Conservation (phyloP, 2,797 vertebrate species). For the Otolemur crassicaudatus region DNA sequence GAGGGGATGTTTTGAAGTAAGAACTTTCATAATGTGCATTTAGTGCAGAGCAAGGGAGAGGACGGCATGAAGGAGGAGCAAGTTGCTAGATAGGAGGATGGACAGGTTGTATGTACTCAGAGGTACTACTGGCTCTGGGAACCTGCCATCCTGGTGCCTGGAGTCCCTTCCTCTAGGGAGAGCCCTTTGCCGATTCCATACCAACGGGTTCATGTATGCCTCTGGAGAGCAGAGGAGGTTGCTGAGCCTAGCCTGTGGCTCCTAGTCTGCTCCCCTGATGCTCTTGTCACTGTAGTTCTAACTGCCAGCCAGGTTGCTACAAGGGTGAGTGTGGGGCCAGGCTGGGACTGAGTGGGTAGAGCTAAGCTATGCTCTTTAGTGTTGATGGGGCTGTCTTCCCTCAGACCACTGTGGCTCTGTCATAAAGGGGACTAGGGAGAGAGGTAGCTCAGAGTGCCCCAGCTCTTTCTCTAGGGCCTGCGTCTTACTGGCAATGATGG, state of each 20-base stretch:
- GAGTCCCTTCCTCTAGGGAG: constrained; percentile 53
- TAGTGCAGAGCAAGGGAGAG: not conserved
- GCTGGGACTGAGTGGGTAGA: not conserved
- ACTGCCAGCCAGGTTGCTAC: not conserved
- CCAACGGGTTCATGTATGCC: constrained; percentile 43
- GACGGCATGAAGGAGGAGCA: rapidly evolving
- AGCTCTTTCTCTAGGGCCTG: not conserved
- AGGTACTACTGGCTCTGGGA: not conserved
- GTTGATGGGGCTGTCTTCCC: not conserved
- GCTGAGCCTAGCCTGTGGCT: not conserved
- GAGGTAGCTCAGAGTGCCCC: not conserved
- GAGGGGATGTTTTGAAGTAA: not conserved
- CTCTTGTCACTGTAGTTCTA: not conserved
- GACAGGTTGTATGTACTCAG: not conserved
- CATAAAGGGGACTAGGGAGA: not conserved
- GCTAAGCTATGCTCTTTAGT: not conserved
- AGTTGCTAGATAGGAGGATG: not conserved
- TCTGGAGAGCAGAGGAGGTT: constrained; percentile 56
- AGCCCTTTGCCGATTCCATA: constrained; percentile 30
- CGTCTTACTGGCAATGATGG: not conserved
- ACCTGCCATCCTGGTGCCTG: not conserved
- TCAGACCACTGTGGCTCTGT: not conserved
- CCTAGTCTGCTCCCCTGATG: not conserved
- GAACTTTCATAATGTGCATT: not conserved
- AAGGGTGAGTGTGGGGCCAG: constrained; percentile 50